Evolutionary conservation across 1,140 invertebrate species (phyloP), one percentile per base, ranked within the genome.

Genomic region (Saccostrea glomerata): DNA sequence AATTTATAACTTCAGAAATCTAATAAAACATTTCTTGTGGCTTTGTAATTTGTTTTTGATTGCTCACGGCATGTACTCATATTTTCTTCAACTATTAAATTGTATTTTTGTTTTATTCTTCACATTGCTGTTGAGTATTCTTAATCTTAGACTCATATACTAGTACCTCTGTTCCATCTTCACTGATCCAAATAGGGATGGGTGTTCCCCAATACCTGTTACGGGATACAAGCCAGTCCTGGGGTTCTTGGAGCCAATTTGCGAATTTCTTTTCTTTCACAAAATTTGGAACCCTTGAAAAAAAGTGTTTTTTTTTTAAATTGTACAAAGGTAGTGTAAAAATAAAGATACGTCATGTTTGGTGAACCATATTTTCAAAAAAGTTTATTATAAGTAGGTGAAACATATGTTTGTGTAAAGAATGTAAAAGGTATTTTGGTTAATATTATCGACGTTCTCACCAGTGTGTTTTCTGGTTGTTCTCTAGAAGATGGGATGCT

Each of bases 171-270:
- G 99, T 97, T 15, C 97, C 97, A 95, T 99, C 98, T 40, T 98
- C 97, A 30, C 98, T 99, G 23, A 98, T 96, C 99, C 99, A 99
- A 12, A 99, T 95, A 3, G 99, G 99, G 90, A 99, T 99, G 0
- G 99, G 99, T 88, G 99, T 99, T 23, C 99, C 99, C 99, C 99
- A 99, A 94, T 99, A 99, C 40, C 99, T 96, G 95, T 99, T 99
- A 86, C 99, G 96, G 91, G 98, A 99, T 2, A 99, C 97, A 25
- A 98, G 98, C 99, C 99, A 99, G 96, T 99, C 99, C 86, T 98
- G 96, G 4, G 99, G 99, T 90, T 99, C 98, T 84, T 97, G 96
- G 36, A 99, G 94, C 99, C 99, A 99, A 95, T 99, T 99, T 6
- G 97, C 99, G 96, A 99, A 99, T 87, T 99, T 96, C 95, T 99